A percentile compares a stretch with the other conserved stretches of the same genome.
These are phyloP conservation scores for Turnix velox DNA, from an alignment of 2,113 vertebrate genomes.

Conservation along the genomic window DNA sequence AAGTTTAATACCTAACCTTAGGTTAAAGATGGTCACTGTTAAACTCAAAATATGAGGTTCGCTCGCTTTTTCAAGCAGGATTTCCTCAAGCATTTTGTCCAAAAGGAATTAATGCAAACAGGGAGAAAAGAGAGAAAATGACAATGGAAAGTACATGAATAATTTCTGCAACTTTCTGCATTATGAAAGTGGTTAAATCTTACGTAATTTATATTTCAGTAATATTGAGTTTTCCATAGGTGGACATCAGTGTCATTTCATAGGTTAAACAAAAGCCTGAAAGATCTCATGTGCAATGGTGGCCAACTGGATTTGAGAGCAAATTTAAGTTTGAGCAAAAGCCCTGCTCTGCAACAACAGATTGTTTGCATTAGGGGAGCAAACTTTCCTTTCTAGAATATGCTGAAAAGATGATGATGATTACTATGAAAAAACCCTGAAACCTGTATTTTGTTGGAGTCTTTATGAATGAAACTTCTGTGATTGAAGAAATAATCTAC, in stretches of 20 bases:
- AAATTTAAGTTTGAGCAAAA: background rate
- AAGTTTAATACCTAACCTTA: background rate
- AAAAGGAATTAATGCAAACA: background rate
- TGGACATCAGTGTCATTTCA: background rate
- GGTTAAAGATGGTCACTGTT: background rate
- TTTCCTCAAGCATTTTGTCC: background rate
- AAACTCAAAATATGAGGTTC: background rate
- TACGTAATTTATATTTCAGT: background rate
- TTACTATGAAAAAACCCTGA: background rate
- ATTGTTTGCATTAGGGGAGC: background rate
- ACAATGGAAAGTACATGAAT: background rate
- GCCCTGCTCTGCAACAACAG: background rate
- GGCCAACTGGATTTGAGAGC: background rate
- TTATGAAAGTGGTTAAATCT: background rate
- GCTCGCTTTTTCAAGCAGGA: background rate
- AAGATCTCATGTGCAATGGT: background rate
- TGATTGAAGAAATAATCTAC: background rate
- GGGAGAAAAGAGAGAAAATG: background rate
- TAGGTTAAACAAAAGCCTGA: background rate
- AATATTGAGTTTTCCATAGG: background rate
- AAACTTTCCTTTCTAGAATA: background rate
- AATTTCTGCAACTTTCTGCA: background rate
- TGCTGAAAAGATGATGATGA: background rate
- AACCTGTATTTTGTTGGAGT: background rate
- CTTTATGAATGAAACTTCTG: background rate